phyloP scores from a whole-genome alignment of 1,140 invertebrate genomes.

The Drosophila funebris region DNA sequence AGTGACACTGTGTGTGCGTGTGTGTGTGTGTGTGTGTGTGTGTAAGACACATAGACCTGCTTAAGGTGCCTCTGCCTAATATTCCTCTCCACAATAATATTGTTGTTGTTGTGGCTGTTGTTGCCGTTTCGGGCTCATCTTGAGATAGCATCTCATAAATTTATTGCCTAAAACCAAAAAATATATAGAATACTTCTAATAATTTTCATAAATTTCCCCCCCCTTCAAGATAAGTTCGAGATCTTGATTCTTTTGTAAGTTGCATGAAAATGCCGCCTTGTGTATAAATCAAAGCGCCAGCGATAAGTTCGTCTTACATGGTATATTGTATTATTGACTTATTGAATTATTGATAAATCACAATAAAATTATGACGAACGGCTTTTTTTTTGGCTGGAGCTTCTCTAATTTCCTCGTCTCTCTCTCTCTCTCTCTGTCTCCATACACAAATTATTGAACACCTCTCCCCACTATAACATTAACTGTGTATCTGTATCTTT shows the following conservation, averaged over 20 bases:
- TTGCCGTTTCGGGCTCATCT: conserved; percentile 57
- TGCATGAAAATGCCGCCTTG: conserved; percentile 60
- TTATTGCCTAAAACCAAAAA: conserved; percentile 74
- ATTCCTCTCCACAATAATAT: not conserved
- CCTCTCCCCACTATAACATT: not conserved
- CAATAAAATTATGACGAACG: conserved; percentile 25
- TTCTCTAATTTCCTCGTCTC: conserved; percentile 17
- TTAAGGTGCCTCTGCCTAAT: conserved; percentile 35
- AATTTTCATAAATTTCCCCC: conserved; percentile 79
- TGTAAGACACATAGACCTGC: conserved; percentile 37
- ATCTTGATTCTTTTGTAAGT: conserved; percentile 16
- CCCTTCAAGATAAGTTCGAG: conserved; percentile 29
- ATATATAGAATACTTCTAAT: conserved; percentile 82
- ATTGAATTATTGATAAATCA: conserved; percentile 9
- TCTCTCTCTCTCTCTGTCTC: not conserved
- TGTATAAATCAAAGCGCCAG: conserved; percentile 70
- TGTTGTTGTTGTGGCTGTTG: not conserved
- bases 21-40: conserved; percentile 32
- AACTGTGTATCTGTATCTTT: not conserved
- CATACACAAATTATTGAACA: conserved; percentile 13
- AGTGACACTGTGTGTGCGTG: conserved; percentile 19
- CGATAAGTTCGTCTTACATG: conserved; percentile 57
- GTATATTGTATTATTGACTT: conserved; percentile 14
- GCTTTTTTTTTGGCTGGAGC: conserved; percentile 7
- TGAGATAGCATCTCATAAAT: conserved; percentile 79